These are phyloP conservation scores for Drosophila histrio DNA, from an alignment of 2,888 invertebrate genomes.

Conservation along the genomic window DNA sequence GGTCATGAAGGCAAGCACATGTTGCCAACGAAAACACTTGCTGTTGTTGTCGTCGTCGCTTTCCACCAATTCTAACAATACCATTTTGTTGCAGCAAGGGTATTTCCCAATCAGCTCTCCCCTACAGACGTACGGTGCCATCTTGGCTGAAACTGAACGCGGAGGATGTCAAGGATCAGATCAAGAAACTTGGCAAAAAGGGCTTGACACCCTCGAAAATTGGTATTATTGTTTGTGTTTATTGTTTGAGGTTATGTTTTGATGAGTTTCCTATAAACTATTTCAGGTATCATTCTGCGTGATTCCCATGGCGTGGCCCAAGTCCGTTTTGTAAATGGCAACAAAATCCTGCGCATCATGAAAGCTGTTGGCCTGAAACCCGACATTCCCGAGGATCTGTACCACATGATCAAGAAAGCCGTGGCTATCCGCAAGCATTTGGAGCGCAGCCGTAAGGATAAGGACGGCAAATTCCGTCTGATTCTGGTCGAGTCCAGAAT, in stretches of 20 bases:
- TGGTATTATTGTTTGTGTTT: constrained; percentile 87
- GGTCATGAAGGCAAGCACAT: constrained; percentile 52
- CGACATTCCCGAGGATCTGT: constrained; percentile 98
- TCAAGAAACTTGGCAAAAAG: constrained; percentile 98
- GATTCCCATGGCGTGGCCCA: constrained; percentile 99
- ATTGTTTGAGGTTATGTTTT: constrained; percentile 58
- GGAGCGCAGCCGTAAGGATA: constrained; percentile 98
- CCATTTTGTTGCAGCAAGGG: constrained; percentile 92
- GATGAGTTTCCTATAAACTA: background rate
- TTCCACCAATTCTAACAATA: background rate
- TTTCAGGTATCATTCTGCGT: constrained; percentile 95
- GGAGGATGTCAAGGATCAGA: constrained; percentile 99
- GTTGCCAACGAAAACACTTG: constrained; percentile 46
- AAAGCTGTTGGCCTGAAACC: constrained; percentile 99
- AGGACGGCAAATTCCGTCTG: constrained; percentile 99
- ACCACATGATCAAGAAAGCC: constrained; percentile 99
- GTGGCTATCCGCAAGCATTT: constrained; percentile 99
- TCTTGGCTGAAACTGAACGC: constrained; percentile 98
- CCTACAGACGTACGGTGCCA: constrained; percentile 98
- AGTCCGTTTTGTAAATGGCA: constrained; percentile 99
- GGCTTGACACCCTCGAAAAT: constrained; percentile 99
- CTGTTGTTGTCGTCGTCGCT: constrained; percentile 3
- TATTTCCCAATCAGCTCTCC: constrained; percentile 99
- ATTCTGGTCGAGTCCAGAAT: constrained; percentile 99
- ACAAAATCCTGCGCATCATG: constrained; percentile 99